Conservation (phyloP, 2,797 vertebrate species). For the Epinephelus malabaricus region DNA sequence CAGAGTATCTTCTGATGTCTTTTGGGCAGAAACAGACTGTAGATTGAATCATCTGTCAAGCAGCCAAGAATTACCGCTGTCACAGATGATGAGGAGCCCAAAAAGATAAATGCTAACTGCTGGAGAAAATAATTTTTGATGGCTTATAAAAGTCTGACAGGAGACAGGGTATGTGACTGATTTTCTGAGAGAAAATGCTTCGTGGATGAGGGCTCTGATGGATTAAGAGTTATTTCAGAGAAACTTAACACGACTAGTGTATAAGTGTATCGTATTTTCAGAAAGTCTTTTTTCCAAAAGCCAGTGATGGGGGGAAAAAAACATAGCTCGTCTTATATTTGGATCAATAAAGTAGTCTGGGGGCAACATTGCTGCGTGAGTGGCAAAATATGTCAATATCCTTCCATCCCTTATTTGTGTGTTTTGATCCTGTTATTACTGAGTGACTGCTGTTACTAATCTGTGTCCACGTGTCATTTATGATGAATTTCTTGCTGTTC, state of each 20-base stretch:
- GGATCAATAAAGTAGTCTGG: not conserved
- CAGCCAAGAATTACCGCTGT: not conserved
- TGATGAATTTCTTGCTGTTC: not conserved
- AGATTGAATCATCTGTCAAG: not conserved
- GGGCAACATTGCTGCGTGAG: not conserved
- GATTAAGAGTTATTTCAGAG: not conserved
- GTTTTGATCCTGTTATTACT: not conserved
- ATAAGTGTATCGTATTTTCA: not conserved
- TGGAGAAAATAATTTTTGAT: not conserved
- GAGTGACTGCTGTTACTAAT: not conserved
- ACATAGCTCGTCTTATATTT: not conserved
- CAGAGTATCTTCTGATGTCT: not conserved
- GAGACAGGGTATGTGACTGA: not conserved
- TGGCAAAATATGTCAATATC: not conserved
- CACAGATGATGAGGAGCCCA: not conserved
- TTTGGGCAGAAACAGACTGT: not conserved
- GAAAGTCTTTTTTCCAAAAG: not conserved
- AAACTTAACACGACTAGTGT: not conserved
- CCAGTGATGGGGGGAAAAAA: not conserved
- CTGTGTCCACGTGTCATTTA: constrained; percentile 16
- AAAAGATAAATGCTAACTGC: not conserved
- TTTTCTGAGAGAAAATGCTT: not conserved
- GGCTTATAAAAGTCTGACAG: not conserved
- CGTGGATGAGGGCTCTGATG: not conserved
- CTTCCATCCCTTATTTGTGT: constrained; percentile 1